Evolutionary conservation across 2,888 invertebrate genomes (phyloP).

Genomic region (Drosophila imparisetae): DNA sequence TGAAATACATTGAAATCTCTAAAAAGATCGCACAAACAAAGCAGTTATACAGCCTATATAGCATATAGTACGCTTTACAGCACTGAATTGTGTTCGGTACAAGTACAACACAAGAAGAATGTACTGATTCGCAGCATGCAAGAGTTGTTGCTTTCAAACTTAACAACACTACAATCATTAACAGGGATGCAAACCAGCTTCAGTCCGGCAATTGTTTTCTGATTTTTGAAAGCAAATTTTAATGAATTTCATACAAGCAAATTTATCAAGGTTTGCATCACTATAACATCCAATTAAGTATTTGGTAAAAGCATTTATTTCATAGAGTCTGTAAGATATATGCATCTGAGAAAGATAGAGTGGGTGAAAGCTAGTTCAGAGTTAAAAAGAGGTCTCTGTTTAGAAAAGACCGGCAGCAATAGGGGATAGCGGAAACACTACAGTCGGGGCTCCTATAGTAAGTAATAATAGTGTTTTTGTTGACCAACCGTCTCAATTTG

Average conservation of each 20-base stretch:
- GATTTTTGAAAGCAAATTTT: not conserved
- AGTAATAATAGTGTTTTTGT: not conserved
- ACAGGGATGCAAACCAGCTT: constrained; percentile 7
- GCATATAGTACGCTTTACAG: not conserved
- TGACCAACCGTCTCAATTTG: not conserved
- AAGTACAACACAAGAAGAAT: not conserved
- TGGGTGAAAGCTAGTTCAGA: not conserved
- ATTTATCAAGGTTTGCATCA: constrained; percentile 4
- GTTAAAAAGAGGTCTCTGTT: not conserved
- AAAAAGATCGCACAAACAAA: constrained; percentile 13
- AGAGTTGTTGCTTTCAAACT: not conserved
- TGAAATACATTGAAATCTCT: constrained; percentile 16
- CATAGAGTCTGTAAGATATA: constrained; percentile 6
- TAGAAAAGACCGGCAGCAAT: constrained; percentile 1
- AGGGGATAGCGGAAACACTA: constrained; percentile 16
- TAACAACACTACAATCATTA: constrained; percentile 12
- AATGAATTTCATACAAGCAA: constrained; percentile 2
- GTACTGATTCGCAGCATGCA: constrained; percentile 13
- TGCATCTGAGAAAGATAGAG: constrained; percentile 2
- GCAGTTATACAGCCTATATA: constrained; percentile 18
- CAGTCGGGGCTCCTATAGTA: constrained; percentile 15
- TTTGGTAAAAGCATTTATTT: not conserved
- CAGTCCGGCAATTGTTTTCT: not conserved
- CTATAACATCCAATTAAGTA: not conserved
- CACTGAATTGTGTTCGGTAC: not conserved